Conservation (phyloP, 2,888 invertebrate species). For the Lycaena phlaeas region DNA sequence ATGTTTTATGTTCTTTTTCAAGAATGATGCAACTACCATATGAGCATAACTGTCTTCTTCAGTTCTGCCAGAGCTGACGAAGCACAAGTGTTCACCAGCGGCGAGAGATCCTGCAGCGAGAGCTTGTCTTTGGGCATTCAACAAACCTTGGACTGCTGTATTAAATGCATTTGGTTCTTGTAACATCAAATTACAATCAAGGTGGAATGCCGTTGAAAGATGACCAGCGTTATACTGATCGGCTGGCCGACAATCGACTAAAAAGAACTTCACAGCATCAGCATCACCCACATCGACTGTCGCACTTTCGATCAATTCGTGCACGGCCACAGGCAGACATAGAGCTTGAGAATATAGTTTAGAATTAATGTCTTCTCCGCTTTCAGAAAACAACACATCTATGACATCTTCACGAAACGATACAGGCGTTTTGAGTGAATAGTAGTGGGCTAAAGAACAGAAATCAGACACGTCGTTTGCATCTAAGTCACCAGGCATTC, state of each 20-base stretch:
- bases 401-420: constrained; percentile 90
- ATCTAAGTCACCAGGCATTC: constrained; percentile 90
- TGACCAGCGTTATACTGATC: constrained; percentile 98
- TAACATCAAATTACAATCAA: constrained; percentile 97
- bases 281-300: constrained; percentile 42
- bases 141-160: constrained; percentile 92
- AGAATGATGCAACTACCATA: constrained; percentile 98
- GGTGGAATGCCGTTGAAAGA: constrained; percentile 96
- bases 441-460: constrained; percentile 96
- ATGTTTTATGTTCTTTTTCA: constrained; percentile 93
- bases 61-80: constrained; percentile 93
- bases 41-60: constrained; percentile 97
- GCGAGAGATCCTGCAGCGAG: constrained; percentile 89
- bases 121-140: constrained; percentile 91
- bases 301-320: constrained; percentile 3
- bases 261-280: constrained; percentile 88
- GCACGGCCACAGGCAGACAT: constrained; percentile 6
- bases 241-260: constrained; percentile 96
- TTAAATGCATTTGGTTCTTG: constrained; percentile 96
- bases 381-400: constrained; percentile 46
- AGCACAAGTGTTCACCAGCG: constrained; percentile 91
- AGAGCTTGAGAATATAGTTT: constrained; percentile 5
- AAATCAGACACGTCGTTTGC: constrained; percentile 97
- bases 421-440: constrained; percentile 92
- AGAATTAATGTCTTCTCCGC: constrained; percentile 6